Evolutionary conservation across 2,113 vertebrate genomes (phyloP), one percentile per base, ranked within the genome.

Genomic region (Aegithalos caudatus): DNA sequence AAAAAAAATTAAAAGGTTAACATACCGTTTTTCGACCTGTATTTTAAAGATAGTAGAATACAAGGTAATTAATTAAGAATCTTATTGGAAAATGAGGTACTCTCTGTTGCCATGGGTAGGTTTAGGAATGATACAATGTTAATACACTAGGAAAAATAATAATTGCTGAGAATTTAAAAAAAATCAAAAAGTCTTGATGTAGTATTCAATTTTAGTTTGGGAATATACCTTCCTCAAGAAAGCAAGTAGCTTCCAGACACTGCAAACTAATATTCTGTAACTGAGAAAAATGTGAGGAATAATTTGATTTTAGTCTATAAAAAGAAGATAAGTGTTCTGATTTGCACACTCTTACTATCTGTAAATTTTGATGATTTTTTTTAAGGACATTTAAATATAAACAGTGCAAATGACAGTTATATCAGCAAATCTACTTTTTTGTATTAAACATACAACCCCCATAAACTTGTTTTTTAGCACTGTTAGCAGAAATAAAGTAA

Each of bases 361-460:
- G 84, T 96, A 97, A 97, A 97, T 98, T 97, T 96, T 93, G 96
- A 96, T 90, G 70, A 51, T 93, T 95, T 93, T 96, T 97, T 95
- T 76, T 81, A 95, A 95, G 81, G 80, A 78, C 94, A 97, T 97
- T 98, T 97, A 97, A 97, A 98, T 97, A 97, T 97, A 98, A 98
- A 97, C 96, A 97, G 96, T 93, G 96, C 62, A 97, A 97, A 95
- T 97, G 96, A 93, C 91, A 94, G 96, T 97, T 97, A 91, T 85
- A 97, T 98, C 97, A 98, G 97, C 97, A 96, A 92, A 96, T 97
- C 95, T 97, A 78, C 71, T 93, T 94, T 76, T 78, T 92, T 88
- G 61, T 88, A 81, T 93, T 82, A 74, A 76, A 91, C 21, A 65
- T 61, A 69, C 42, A 83, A 12, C 24, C 35, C 10, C 44, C 74